Conservation (phyloP, 2,888 invertebrate genomes). For the Lobophora halterata region DNA sequence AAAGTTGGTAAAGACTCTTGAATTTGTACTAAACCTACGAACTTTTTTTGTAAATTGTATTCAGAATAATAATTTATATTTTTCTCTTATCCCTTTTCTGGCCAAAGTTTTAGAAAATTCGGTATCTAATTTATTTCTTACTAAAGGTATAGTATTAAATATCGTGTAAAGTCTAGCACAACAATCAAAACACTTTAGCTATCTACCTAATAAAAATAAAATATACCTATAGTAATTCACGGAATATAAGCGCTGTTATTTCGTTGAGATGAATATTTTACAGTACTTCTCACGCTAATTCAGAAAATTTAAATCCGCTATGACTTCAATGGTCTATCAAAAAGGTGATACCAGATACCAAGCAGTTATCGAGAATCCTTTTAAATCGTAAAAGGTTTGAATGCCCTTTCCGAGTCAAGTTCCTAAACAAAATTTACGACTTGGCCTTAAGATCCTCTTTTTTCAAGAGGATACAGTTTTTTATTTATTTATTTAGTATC, state of each 20-base stretch:
- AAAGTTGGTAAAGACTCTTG: conserved; percentile 17
- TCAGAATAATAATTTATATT: no score
- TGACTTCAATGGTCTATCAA: conserved; percentile 51
- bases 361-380: conserved; percentile 48
- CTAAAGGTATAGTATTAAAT: no score
- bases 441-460: conserved; percentile 10
- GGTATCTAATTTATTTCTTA: no score
- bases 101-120: no score
- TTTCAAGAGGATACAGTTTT: conserved; percentile 3
- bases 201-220: no score
- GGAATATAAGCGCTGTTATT: background rate
- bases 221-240: no score
- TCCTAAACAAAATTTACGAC: conserved; percentile 22
- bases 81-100: no score
- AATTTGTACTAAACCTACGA: background rate
- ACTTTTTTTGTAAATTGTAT: no score
- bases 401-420: conserved; percentile 28
- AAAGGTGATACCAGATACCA: conserved; percentile 42
- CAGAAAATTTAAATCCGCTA: conserved; percentile 37
- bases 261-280: no score
- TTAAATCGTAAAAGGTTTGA: conserved; percentile 41
- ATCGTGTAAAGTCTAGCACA: no score
- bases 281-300: conserved; percentile 37
- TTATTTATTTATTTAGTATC: background rate
- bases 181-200: no score